Percentiles rank a stretch among this genome's conserved stretches.
Evolutionary conservation across 1,140 invertebrate species (phyloP).

Genomic region (Armadillidium nasatum): DNA sequence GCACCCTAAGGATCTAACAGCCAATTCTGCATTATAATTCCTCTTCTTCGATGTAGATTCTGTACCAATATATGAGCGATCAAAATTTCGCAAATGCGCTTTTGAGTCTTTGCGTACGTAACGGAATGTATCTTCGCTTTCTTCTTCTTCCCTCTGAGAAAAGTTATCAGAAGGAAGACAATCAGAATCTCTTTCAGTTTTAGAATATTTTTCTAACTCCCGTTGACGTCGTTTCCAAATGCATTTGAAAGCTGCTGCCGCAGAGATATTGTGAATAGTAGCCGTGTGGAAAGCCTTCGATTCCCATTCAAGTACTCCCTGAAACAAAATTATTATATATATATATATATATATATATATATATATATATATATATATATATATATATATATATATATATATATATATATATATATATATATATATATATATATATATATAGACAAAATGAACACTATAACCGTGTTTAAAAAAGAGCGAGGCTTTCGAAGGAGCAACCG

Average conservation of each 20-base stretch:
- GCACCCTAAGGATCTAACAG: neutral
- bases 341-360: constrained; percentile 6
- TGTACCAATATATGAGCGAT: neutral
- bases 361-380: constrained; percentile 6
- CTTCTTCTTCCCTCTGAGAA: neutral
- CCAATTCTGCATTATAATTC: neutral
- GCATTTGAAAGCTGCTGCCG: neutral
- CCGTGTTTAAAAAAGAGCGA: no score
- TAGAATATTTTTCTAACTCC: neutral
- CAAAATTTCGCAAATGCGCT: neutral
- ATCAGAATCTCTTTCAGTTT: neutral
- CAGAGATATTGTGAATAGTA: neutral
- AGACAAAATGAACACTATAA: no score
- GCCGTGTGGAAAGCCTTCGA: neutral
- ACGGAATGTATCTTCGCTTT: neutral
- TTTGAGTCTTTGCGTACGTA: neutral
- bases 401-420: no score
- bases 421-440: no score
- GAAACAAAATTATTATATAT: neutral
- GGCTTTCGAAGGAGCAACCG: no score
- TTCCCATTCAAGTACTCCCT: neutral
- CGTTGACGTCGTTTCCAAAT: neutral
- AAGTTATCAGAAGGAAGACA: neutral
- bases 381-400: neutral
- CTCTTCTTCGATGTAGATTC: neutral